Conservation (phyloP, 2,113 vertebrate genomes). For the Mirza zaza region DNA sequence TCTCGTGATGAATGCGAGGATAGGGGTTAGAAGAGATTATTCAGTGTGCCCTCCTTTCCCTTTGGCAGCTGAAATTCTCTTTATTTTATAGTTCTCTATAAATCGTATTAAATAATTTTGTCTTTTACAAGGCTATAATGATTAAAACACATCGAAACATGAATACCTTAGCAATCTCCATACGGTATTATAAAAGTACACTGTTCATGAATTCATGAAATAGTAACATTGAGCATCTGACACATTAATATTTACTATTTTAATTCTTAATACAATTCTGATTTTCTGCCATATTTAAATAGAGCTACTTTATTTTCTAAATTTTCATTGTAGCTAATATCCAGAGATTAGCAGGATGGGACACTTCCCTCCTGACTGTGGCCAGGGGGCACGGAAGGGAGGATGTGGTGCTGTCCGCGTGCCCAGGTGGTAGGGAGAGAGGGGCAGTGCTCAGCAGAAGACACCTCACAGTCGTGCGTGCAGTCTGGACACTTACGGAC, state of each 20-base stretch:
- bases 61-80: background rate
- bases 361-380: background rate
- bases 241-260: background rate
- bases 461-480: rapidly evolving
- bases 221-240: background rate
- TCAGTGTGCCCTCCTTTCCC: background rate
- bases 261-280: background rate
- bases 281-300: background rate
- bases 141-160: background rate
- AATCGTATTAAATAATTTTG: background rate
- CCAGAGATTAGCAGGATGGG: background rate
- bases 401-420: background rate
- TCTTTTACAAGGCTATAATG: background rate
- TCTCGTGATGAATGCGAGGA: background rate
- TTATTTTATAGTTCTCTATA: background rate
- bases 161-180: background rate
- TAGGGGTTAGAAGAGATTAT: background rate
- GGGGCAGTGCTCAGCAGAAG: background rate
- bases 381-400: background rate
- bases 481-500: background rate
- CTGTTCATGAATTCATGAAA: background rate
- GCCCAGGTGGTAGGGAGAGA: background rate
- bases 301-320: background rate
- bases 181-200: background rate
- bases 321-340: background rate